Conservation (phyloP, 2,888 invertebrate species). For the Bruchidius siliquastri region DNA sequence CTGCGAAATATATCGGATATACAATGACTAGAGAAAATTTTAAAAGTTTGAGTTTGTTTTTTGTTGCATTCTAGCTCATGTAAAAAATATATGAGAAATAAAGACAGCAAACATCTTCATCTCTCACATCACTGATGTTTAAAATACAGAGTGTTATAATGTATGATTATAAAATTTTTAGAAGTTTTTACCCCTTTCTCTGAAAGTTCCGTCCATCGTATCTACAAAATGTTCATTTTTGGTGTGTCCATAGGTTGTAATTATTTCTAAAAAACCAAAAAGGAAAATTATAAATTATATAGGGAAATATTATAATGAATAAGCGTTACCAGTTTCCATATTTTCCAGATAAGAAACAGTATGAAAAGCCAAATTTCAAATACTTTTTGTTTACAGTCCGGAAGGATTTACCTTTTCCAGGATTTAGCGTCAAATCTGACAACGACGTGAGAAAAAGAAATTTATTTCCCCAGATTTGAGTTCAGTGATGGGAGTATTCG, state of each 20-base stretch:
- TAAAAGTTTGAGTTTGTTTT: no score
- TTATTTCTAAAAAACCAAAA: slow-evolving; percentile 16
- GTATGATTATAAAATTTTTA: background rate
- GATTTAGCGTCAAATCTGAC: background rate
- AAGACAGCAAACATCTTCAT: background rate
- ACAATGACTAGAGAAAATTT: no score
- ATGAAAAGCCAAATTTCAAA: background rate
- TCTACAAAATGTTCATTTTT: slow-evolving; percentile 13
- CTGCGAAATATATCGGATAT: no score
- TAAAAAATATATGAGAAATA: no score
- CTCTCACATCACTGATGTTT: background rate
- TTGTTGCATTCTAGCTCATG: no score
- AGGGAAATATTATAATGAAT: slow-evolving; percentile 1
- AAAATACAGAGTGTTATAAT: slow-evolving; percentile 1
- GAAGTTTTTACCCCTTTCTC: slow-evolving; percentile 11
- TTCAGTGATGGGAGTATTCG: background rate
- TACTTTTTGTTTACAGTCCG: background rate
- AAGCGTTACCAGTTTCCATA: slow-evolving; percentile 22
- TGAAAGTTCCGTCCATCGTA: slow-evolving; percentile 9
- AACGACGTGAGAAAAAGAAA: background rate
- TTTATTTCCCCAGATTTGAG: background rate
- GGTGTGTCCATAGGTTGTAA: slow-evolving; percentile 18
- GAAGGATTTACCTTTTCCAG: background rate
- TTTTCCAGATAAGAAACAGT: slow-evolving; percentile 13
- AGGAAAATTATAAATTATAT: background rate